Base-by-base conservation (phyloP, 2,888 invertebrate species). In the Drosophila neotestacea region DNA sequence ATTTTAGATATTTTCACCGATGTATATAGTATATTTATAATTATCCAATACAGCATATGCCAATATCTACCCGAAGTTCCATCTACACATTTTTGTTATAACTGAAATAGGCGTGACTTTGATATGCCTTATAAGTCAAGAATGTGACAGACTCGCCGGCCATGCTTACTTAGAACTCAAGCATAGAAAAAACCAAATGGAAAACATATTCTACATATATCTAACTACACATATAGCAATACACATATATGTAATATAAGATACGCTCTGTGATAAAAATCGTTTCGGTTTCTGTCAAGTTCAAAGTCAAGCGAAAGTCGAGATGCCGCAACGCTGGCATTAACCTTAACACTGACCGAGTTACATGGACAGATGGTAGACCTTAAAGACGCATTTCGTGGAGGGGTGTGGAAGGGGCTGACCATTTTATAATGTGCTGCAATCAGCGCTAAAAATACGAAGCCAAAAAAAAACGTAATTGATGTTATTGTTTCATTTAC, bases 301-400 rank as follows among this genome's bases (percentile, higher is more conserved):
- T 82, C 87, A 88, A 80, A 70, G 88, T 82, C 83, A 88, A 69
- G 60, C 52, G 47, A 56, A 50, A 73, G 46, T 54, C 72, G 63
- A 38, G 22, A 42, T 41, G 34, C 16, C 67, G 61, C 38, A 34
- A 36, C 36, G 63, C 41, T 34, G 46, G 34, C 55, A 59, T 55
- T 59, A 69, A 69, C 75, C 72, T 79, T 65, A 76, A 67, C 76
- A 79, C 54, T 78, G 69, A 76, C 72, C 64, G 50, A 55, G 16
- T 76, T 76, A 63, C 59, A 68, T 30, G 38, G 11, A 4, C 7
- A 13, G 36, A 38, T 27, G 6, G 13, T 32, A 39, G 41, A 41
- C n/a, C 11, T 47, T 13, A 30, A 10, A n/a, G 10, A 30, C 27
- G 27, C 38, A 28, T 16, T 10, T 13, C 36, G 16, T 28, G 6